Evolutionary conservation across 1,140 invertebrate species (phyloP), one percentile per base, ranked within the genome.

Genomic region (Holcopasites calliopsidis): DNA sequence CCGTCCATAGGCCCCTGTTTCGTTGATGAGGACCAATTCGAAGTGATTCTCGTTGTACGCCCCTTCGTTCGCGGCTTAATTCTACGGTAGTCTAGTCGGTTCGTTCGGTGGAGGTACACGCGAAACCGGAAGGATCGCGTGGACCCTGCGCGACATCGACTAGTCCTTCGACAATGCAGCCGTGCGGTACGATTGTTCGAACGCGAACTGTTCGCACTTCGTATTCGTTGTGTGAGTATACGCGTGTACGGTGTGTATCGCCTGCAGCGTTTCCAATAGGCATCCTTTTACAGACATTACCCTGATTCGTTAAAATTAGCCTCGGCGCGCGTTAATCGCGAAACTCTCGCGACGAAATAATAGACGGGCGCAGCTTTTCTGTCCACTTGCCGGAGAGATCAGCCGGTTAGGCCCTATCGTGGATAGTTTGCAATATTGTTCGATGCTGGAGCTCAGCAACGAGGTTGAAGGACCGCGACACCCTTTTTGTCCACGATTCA

Each of bases 1-100:
- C 80, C 76, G 58, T 82, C 40, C 31, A 50, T 83, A 83, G 81
- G 81, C 81, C 82, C 68, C 76, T 54, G 70, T 71, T 83, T 83
- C 81, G 81, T 83, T 83, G 81, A 75, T 82, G 54, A 83, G 61
- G 38, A 72, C 77, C 75, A 60, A 65, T 75, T 73, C 71, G 64
- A 38, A 73, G 61, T 70, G 35, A 66, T 68, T 66, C 70, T 65
- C 75, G 71, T 82, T 57, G 66, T 68, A 64, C 33, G 55, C 52
- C 49, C 60, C 35, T 16, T 33, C 60, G 42, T 16, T 18, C 4
- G 3, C 10, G 21, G 35, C 35, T 61, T 33, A 47, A 54, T 35
- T 26, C 7, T 28, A 62, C 42, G 18, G 18, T 23, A 23, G 11
- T 38, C 11, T 33, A 23, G 26, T 57, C 21, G 47, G 49, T 44